phyloP scores from a whole-genome alignment of 2,797 vertebrate species.

The Lycodopsis pacificus region DNA sequence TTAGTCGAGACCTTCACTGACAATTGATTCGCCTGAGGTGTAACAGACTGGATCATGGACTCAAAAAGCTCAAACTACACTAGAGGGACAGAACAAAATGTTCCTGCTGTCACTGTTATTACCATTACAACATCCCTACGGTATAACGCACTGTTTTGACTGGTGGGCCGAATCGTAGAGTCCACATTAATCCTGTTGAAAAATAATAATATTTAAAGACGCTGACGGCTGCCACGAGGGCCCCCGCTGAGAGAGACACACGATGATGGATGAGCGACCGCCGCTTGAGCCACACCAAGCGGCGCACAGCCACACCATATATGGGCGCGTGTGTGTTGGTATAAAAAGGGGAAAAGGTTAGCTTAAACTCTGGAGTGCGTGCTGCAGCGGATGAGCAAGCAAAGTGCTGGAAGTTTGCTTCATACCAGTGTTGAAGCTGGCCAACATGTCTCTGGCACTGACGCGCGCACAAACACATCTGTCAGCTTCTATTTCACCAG shows the following conservation, averaged over 20 bases:
- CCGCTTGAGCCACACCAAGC: conserved; percentile 27
- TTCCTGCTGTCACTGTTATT: neutral
- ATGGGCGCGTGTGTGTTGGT: conserved; percentile 49
- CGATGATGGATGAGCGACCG: conserved; percentile 38
- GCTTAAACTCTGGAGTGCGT: neutral
- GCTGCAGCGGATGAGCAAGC: conserved; percentile 22
- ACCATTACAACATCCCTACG: neutral
- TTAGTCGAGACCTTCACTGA: neutral
- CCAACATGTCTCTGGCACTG: conserved; percentile 48
- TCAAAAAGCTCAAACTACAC: conserved; percentile 11
- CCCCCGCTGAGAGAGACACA: conserved; percentile 18
- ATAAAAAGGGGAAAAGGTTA: conserved; percentile 33
- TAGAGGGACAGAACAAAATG: conserved; percentile 14
- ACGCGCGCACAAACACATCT: conserved; percentile 40
- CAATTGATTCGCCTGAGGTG: neutral
- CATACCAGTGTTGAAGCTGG: conserved; percentile 55
- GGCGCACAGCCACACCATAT: conserved; percentile 52
- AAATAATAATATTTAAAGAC: conserved; percentile 36
- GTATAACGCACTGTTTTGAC: conserved; percentile 30
- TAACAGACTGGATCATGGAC: neutral
- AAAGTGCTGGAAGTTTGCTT: conserved; percentile 49
- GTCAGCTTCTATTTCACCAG: conserved; percentile 47
- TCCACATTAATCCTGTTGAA: conserved; percentile 27
- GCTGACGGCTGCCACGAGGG: conserved; percentile 23
- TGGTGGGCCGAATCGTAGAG: neutral